Conservation (phyloP, 2,888 invertebrate genomes). For the Lissonota sp. region DNA sequence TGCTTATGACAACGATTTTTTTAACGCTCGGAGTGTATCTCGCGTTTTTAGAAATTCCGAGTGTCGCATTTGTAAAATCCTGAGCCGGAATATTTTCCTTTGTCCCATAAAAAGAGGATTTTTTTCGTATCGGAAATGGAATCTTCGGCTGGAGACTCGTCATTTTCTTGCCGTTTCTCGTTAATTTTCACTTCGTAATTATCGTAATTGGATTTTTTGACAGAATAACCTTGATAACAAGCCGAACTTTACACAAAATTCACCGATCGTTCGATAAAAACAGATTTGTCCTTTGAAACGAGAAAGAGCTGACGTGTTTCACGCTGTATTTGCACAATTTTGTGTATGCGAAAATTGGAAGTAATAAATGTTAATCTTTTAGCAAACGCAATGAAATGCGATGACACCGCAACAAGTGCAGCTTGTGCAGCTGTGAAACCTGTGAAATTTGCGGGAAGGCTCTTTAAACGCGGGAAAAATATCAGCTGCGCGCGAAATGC, state of each 20-base stretch:
- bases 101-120: slow-evolving; percentile 76
- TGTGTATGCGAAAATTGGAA: not conserved
- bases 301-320: slow-evolving; percentile 47
- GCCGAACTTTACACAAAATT: not conserved
- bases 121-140: slow-evolving; percentile 85
- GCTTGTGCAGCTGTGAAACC: slow-evolving; percentile 43
- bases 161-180: slow-evolving; percentile 52
- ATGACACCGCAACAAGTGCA: slow-evolving; percentile 61
- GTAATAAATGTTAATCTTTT: not conserved
- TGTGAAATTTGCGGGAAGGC: slow-evolving; percentile 70
- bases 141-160: slow-evolving; percentile 84
- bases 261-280: not conserved
- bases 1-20: slow-evolving; percentile 78
- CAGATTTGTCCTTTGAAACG: not conserved
- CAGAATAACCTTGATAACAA: not conserved
- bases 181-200: not conserved
- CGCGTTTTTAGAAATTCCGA: slow-evolving; percentile 65
- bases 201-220: not conserved
- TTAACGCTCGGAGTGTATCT: slow-evolving; percentile 76
- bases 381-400: too few relatives aligned
- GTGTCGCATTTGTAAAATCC: slow-evolving; percentile 75
- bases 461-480: slow-evolving; percentile 76
- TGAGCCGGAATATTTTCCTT: slow-evolving; percentile 71
- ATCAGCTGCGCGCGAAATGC: too few relatives aligned
- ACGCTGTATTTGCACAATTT: slow-evolving; percentile 36